Percentiles rank a stretch among this genome's conserved stretches.
Evolutionary conservation across 1,140 invertebrate genomes (phyloP).

Genomic region (Hyles euphorbiae): DNA sequence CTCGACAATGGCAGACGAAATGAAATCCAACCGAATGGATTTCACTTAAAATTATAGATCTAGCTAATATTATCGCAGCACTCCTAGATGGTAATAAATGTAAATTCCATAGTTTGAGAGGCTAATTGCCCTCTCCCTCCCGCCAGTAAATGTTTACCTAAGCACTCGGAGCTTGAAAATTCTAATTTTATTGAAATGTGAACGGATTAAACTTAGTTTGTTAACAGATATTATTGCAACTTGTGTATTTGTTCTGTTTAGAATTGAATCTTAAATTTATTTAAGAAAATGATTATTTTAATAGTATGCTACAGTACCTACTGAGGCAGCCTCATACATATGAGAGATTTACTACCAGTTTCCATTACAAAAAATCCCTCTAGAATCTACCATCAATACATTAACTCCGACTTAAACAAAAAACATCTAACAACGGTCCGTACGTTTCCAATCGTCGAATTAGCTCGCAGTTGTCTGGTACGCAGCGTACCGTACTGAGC

Average conservation of each 20-base stretch:
- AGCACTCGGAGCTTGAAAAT: slow-evolving; percentile 31
- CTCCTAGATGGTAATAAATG: slow-evolving; percentile 35
- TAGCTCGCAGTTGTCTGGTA: slow-evolving; percentile 33
- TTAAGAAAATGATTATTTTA: too few relatives aligned
- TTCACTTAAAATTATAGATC: slow-evolving; percentile 21
- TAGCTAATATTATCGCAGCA: slow-evolving; percentile 41
- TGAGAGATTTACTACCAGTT: too few relatives aligned
- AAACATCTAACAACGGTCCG: too few relatives aligned
- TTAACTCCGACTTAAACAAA: too few relatives aligned
- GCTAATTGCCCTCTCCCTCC: slow-evolving; percentile 31
- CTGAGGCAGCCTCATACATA: too few relatives aligned
- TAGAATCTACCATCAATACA: too few relatives aligned
- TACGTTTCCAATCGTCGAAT: slow-evolving; percentile 17
- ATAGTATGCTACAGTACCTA: too few relatives aligned
- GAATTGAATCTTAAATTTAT: too few relatives aligned
- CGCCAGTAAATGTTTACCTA: slow-evolving; percentile 34
- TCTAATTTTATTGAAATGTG: slow-evolving; percentile 34
- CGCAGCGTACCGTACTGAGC: slow-evolving; percentile 23
- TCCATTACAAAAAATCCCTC: too few relatives aligned
- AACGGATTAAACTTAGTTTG: background rate
- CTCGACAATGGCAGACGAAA: slow-evolving; percentile 8
- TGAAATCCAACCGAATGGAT: slow-evolving; percentile 31
- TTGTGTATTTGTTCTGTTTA: background rate
- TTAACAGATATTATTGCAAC: background rate
- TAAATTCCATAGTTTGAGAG: slow-evolving; percentile 37